Base-by-base conservation (phyloP, 2,888 invertebrate species). In the Onthophagus sagittarius region DNA sequence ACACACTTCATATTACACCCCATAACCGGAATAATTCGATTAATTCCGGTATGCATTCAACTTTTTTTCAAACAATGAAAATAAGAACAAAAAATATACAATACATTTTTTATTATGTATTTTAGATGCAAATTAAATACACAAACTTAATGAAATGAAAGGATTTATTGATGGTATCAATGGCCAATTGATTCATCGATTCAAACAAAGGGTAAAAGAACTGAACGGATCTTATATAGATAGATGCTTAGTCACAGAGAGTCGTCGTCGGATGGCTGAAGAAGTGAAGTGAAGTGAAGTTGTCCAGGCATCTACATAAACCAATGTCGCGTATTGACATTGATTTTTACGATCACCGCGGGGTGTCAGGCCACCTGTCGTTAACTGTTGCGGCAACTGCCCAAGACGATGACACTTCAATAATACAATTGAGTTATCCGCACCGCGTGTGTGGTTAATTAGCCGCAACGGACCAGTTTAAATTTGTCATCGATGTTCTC, bases 401-500 rank as follows among this genome's bases (percentile, higher is more conserved):
- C 7, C 67, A 32, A 53, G 39, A 53, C 67, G 67, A 67, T 23
- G 67, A 67, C 67, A 67, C 67, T 67, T 67, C 67, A 67, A 23
- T 53, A 53, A 53, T 31, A 67, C 67, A 67, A 67, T 67, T 67
- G 67, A 67, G 67, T 67, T 67, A 67, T 67, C 23, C 32, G 32
- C 31, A 32, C 67, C 32, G 67, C 32, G 67, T 23, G 67, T 67
- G 23, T 67, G 23, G 23, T 67, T 67, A 67, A 67, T 67, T 67
- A 67, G 67, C 67, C 67, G 67, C 32, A 32, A 67, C 67, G 32
- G 32, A 32, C 31, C 32, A 67, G 31, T 67, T 67, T 67, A 23
- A 67, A 32, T 67, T 67, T 67, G 67, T 67, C 67, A 67, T 67
- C 67, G 67, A 67, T 67, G 67, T 23, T 23, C 67, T 67, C 67